These are phyloP conservation scores for Grallaria varia DNA, from an alignment of 2,113 vertebrate species.

Conservation along the genomic window DNA sequence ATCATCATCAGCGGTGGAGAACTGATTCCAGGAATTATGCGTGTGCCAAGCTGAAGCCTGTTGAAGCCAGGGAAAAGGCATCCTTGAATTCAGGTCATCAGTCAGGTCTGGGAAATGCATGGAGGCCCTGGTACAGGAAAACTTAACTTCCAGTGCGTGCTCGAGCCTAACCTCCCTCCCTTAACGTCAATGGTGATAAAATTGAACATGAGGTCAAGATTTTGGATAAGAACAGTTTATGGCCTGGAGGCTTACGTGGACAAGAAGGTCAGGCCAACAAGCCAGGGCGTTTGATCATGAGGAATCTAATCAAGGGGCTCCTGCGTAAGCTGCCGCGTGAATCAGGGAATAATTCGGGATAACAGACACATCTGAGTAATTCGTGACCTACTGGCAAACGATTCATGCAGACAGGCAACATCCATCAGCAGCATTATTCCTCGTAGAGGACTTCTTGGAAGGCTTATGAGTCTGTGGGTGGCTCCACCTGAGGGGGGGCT, in stretches of 20 bases:
- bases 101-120: not conserved
- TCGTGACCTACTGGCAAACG: slow-evolving; percentile 23
- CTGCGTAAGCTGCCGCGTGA: slow-evolving; percentile 50
- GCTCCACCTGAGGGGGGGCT: not conserved
- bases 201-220: slow-evolving; percentile 57
- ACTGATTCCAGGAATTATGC: slow-evolving; percentile 32
- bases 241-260: not conserved
- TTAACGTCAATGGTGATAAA: slow-evolving; percentile 29
- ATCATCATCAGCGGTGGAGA: slow-evolving; percentile 13
- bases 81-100: slow-evolving; percentile 51
- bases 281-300: not conserved
- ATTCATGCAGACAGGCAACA: slow-evolving; percentile 10
- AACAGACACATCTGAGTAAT: slow-evolving; percentile 59
- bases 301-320: slow-evolving; percentile 54
- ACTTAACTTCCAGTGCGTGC: not conserved
- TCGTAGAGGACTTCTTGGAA: not conserved
- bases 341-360: slow-evolving; percentile 42
- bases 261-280: slow-evolving; percentile 10
- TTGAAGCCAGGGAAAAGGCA: slow-evolving; percentile 32
- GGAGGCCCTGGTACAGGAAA: slow-evolving; percentile 19
- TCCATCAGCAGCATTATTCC: not conserved
- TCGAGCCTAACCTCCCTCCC: not conserved
- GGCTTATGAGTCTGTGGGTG: not conserved
- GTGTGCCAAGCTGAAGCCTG: slow-evolving; percentile 26
- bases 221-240: slow-evolving; percentile 43